Percentiles rank a stretch among this genome's conserved stretches.
Evolutionary conservation across 2,797 vertebrate genomes (phyloP).

Genomic region (Pangasius macronema): DNA sequence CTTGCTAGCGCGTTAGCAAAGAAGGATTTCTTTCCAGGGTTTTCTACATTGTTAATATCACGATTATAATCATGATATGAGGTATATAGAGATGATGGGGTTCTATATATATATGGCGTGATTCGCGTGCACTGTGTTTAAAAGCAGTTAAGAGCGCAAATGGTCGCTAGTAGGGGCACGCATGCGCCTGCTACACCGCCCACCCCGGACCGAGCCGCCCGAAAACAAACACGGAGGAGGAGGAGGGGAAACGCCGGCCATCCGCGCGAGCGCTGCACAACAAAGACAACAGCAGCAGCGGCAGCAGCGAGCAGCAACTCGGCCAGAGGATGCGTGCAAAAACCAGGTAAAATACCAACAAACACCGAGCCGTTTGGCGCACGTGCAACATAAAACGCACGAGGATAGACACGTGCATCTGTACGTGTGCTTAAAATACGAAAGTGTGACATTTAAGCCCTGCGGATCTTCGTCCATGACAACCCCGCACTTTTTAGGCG

Average conservation of each 20-base stretch:
- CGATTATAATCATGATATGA: background rate
- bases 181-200: conserved; percentile 74
- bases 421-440: conserved; percentile 24
- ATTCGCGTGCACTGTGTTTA: conserved; percentile 36
- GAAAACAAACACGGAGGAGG: conserved; percentile 76
- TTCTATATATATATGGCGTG: background rate
- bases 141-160: conserved; percentile 57
- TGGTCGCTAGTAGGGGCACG: conserved; percentile 70
- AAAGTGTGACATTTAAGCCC: conserved; percentile 40
- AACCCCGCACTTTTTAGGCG: conserved; percentile 59
- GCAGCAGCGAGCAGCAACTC: conserved; percentile 39
- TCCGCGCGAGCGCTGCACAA: conserved; percentile 59
- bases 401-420: conserved; percentile 15
- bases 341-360: conserved; percentile 24
- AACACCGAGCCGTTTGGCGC: background rate
- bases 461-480: background rate
- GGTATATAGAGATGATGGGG: background rate
- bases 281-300: conserved; percentile 71
- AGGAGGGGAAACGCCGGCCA: conserved; percentile 59
- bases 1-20: conserved; percentile 24
- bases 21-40: background rate
- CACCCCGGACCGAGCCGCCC: conserved; percentile 61
- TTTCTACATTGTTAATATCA: background rate
- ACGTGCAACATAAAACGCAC: conserved; percentile 11
- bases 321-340: conserved; percentile 47